Evolutionary conservation across 2,113 vertebrate genomes (phyloP), one percentile per base, ranked within the genome.

Genomic region (Erythrocercus mccallii): DNA sequence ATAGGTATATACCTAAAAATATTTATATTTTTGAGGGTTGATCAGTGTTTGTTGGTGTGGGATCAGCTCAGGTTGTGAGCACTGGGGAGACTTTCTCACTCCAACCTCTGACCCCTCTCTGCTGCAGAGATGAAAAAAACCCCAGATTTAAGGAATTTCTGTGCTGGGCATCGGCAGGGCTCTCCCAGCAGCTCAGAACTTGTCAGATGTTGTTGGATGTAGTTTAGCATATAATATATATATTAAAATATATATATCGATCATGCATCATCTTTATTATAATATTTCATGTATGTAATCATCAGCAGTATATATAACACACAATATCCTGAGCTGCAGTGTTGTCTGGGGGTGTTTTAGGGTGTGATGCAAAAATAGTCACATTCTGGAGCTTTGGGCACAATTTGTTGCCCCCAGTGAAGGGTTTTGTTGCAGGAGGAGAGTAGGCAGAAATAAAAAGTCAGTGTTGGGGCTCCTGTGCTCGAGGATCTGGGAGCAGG

Each of bases 381-480:
- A 10, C 24, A 1, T 61, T 22, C 30, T 37, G 64, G 61, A 88
- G 77, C 60, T 83, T 61, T 10, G 81, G 87, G 77, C 68, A 84
- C 21, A 18, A 2, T 53, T 20, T 40, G 22, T 40, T 44, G 64
- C 77, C 23, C 22, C 24, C 10, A 1, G 22, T 6, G 64, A 61
- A 47, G 45, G 87, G 37, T 11, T 87, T 89, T 90, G 70, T 38
- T 53, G 78, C 44, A 57, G 57, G 25, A 73, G 70, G 37, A 38
- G 80, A 33, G 30, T 37, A 51, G 60, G 70, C 48, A 44, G 81
- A 54, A 68, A 22, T 8, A 65, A 28, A 10, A 25, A 68, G 10
- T 9, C 3, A 1, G 9, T 4, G 12, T 1, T 56, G 84, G 28
- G 62, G 30, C 51, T 47, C 23, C 4, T 45, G 9, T 2, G 0